Percentiles rank a stretch among this genome's conserved stretches.
phyloP scores from a whole-genome alignment of 2,888 invertebrate species.

The Meiosimyza platycephala region DNA sequence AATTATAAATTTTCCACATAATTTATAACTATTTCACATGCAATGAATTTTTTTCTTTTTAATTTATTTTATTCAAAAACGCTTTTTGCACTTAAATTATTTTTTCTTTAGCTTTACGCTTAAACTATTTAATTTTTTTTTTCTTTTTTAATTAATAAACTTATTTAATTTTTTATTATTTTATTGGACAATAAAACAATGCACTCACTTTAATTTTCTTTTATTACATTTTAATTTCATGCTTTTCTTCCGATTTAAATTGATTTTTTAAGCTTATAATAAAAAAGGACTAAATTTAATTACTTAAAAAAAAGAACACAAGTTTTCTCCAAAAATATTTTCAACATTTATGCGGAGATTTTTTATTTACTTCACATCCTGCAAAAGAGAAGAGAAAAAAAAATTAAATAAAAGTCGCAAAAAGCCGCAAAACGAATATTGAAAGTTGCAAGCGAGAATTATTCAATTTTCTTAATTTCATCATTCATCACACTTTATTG shows the following conservation, averaged over 20 bases:
- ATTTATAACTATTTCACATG: conserved; percentile 41
- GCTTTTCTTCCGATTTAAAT: conserved; percentile 22
- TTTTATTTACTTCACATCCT: conserved; percentile 22
- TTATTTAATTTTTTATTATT: conserved; percentile 39
- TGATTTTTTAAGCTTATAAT: conserved; percentile 35
- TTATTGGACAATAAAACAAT: conserved; percentile 30
- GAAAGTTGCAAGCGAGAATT: conserved; percentile 4
- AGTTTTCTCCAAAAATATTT: conserved; percentile 48
- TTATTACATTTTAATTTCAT: conserved; percentile 28
- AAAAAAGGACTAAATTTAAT: conserved; percentile 36
- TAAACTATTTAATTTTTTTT: conserved; percentile 15
- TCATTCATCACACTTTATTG: conserved; percentile 16
- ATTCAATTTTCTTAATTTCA: conserved; percentile 17
- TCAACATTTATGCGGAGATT: background rate
- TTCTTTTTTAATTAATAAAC: conserved; percentile 40
- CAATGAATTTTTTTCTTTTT: conserved; percentile 30
- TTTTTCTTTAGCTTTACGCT: conserved; percentile 26
- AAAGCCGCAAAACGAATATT: background rate
- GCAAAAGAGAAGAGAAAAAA: conserved; percentile 12
- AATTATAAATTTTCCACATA: conserved; percentile 34
- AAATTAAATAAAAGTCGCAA: conserved; percentile 1
- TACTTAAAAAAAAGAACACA: conserved; percentile 49
- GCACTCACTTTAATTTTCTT: conserved; percentile 37
- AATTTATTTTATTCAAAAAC: conserved; percentile 41
- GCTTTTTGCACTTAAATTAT: conserved; percentile 33